Percentiles rank a stretch among this genome's conserved stretches.
Evolutionary conservation across 1,140 invertebrate species (phyloP).

Genomic region (Lepeophtheirus salmonis): DNA sequence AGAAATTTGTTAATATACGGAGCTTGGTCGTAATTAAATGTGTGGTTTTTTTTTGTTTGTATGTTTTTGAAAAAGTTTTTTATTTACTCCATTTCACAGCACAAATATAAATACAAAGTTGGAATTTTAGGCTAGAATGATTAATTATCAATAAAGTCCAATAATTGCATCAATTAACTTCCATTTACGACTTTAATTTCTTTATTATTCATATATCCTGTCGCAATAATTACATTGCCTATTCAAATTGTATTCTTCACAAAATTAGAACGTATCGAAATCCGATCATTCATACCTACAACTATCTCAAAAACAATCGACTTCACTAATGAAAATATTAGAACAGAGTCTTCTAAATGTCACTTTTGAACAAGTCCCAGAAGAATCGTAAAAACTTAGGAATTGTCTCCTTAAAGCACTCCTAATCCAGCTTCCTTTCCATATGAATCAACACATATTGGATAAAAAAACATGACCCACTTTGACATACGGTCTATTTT

Average conservation of each 20-base stretch:
- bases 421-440: conserved; percentile 63
- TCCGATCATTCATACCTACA: conserved; percentile 75
- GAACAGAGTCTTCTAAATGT: conserved; percentile 46
- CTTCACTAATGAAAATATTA: conserved; percentile 51
- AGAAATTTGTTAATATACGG: too few relatives aligned
- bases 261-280: conserved; percentile 66
- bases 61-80: too few relatives aligned
- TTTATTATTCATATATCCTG: conserved; percentile 44
- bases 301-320: conserved; percentile 66
- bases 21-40: too few relatives aligned
- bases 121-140: too few relatives aligned
- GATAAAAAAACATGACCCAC: conserved; percentile 4
- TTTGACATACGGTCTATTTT: conserved; percentile 55
- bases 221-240: conserved; percentile 49
- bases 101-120: too few relatives aligned
- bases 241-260: conserved; percentile 54
- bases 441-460: conserved; percentile 62
- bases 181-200: conserved; percentile 33
- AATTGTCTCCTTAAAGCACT: conserved; percentile 50
- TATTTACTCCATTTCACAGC: too few relatives aligned
- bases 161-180: conserved; percentile 24
- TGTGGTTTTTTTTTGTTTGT: too few relatives aligned
- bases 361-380: conserved; percentile 45
- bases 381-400: conserved; percentile 38
- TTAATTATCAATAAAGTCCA: conserved; percentile 19